These are phyloP conservation scores for Ramazzottius varieornatus DNA, from an alignment of 2,888 invertebrate species.

Conservation along the genomic window DNA sequence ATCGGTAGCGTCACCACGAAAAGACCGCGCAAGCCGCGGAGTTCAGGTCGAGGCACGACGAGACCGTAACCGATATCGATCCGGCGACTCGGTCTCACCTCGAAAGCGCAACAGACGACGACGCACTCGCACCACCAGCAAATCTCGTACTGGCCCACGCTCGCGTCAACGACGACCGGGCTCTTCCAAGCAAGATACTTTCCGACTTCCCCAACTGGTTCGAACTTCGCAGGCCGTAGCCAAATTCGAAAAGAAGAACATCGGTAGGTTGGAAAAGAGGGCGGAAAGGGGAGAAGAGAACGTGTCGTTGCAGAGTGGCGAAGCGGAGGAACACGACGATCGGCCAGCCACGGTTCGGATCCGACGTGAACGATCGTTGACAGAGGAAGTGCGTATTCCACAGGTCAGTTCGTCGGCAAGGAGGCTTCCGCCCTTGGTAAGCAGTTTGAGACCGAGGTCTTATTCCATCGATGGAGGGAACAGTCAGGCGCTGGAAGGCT, in stretches of 20 bases:
- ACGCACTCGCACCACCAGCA: too few species aligned
- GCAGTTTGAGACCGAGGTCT: not conserved
- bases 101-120: not conserved
- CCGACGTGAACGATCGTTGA: not conserved
- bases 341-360: not conserved
- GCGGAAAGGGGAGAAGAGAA: too few species aligned
- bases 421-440: too few species aligned
- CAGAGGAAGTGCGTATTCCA: not conserved
- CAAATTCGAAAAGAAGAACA: not conserved
- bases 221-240: not conserved
- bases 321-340: too few species aligned
- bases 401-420: not conserved
- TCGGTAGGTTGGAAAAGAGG: not conserved
- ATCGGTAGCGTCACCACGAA: too few species aligned
- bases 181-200: too few species aligned
- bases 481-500: not conserved
- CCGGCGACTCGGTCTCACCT: not conserved
- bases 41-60: too few species aligned
- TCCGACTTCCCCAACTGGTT: not conserved
- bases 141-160: too few species aligned
- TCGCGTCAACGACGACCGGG: too few species aligned
- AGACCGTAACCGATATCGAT: too few species aligned
- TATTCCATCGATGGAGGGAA: not conserved
- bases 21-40: too few species aligned
- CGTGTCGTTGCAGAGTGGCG: too few species aligned